A percentile compares a stretch with the other conserved stretches of the same genome.
These are phyloP conservation scores for Thysanoteuthis rhombus DNA, from an alignment of 2,888 invertebrate genomes.

Conservation along the genomic window DNA sequence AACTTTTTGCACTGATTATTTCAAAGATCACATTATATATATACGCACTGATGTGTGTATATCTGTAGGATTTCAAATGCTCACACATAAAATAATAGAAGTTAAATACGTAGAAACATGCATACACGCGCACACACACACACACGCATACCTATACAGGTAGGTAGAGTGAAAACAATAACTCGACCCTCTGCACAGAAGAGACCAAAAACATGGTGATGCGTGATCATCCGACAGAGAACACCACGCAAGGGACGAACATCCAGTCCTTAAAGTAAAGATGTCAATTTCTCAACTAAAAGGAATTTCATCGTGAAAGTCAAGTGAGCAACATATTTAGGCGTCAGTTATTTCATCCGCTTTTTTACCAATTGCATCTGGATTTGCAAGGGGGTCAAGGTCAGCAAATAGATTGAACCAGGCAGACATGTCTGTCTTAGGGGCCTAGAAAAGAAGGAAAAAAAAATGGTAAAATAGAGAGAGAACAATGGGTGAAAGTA, in stretches of 20 bases:
- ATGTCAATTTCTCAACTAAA: conserved; percentile 1
- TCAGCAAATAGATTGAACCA: conserved; percentile 95
- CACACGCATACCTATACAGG: neutral
- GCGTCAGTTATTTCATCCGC: conserved; percentile 47
- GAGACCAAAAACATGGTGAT: neutral
- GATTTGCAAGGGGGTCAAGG: conserved; percentile 89
- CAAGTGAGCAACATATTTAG: conserved; percentile 26
- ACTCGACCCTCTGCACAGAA: neutral
- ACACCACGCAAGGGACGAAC: neutral
- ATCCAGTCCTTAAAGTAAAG: neutral
- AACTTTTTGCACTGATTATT: neutral
- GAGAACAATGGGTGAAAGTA: too few species aligned
- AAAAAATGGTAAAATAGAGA: neutral
- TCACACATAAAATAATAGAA: neutral
- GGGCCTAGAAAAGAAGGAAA: conserved; percentile 45
- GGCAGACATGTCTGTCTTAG: conserved; percentile 65
- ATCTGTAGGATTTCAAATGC: neutral
- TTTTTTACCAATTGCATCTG: conserved; percentile 72
- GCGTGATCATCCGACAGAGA: neutral
- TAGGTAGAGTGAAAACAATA: neutral
- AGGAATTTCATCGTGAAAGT: neutral
- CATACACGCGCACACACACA: neutral
- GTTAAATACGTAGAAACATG: neutral
- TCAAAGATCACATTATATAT: neutral
- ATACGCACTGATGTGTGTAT: neutral